Evolutionary conservation across 1,140 invertebrate species (phyloP).

Genomic region (Solenopsis fugax): DNA sequence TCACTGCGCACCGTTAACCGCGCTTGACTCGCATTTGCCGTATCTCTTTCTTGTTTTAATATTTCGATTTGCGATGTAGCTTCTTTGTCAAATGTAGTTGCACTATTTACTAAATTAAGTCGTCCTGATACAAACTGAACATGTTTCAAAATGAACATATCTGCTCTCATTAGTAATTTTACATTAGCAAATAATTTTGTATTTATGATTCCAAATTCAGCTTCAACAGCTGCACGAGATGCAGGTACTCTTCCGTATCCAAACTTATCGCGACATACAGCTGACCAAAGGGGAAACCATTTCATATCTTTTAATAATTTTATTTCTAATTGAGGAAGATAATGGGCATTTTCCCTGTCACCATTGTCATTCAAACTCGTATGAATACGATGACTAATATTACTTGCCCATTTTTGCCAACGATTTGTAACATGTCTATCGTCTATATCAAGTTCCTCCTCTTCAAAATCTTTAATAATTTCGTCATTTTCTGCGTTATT

Average conservation of each 20-base stretch:
- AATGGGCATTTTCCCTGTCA: conserved; percentile 33
- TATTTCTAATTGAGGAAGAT: conserved; percentile 18
- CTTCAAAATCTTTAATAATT: conserved; percentile 6
- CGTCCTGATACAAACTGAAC: neutral
- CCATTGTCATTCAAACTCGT: conserved; percentile 10
- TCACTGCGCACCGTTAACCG: too few species aligned
- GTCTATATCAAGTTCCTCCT: conserved; percentile 1
- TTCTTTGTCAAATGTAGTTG: neutral
- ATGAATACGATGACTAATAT: conserved; percentile 9
- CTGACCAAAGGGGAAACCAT: conserved; percentile 51
- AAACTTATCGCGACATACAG: conserved; percentile 42
- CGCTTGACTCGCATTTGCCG: too few species aligned
- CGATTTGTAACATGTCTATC: neutral
- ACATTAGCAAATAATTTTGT: conserved; percentile 25
- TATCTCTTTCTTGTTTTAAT: too few species aligned
- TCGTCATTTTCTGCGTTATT: neutral
- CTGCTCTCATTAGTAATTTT: conserved; percentile 43
- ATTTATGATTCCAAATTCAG: conserved; percentile 50
- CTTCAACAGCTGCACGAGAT: conserved; percentile 45
- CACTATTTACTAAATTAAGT: conserved; percentile 16
- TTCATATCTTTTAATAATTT: conserved; percentile 43
- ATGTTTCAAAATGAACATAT: conserved; percentile 26
- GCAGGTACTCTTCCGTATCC: conserved; percentile 58
- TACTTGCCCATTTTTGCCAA: conserved; percentile 28
- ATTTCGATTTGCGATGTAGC: neutral